phyloP scores from a whole-genome alignment of 2,888 invertebrate species.

The Pyrocoelia pectoralis region DNA sequence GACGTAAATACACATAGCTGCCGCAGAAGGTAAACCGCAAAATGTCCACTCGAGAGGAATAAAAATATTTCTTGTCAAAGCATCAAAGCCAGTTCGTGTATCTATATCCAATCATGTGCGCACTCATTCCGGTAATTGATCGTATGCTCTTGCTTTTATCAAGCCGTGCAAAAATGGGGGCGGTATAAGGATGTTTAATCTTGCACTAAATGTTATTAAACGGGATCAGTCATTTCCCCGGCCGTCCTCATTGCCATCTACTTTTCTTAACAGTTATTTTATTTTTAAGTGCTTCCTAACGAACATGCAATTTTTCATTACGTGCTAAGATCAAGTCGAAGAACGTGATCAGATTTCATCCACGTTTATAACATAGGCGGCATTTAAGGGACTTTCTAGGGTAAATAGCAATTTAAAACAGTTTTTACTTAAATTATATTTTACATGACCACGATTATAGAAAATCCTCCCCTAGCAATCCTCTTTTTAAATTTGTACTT shows the following conservation, averaged over 20 bases:
- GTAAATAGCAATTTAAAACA: constrained; percentile 15
- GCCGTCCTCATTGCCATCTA: constrained; percentile 43
- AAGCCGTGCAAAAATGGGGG: constrained; percentile 49
- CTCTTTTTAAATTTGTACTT: too few relatives aligned
- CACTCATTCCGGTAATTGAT: constrained; percentile 56
- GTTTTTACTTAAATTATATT: constrained; percentile 10
- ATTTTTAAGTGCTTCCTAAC: constrained; percentile 46
- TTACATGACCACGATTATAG: constrained; percentile 9
- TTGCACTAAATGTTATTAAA: constrained; percentile 56
- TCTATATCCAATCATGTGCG: constrained; percentile 52
- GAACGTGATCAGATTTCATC: constrained; percentile 62
- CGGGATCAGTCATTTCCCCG: constrained; percentile 33
- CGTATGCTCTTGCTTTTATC: constrained; percentile 49
- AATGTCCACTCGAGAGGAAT: constrained; percentile 54
- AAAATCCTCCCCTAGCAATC: too few relatives aligned
- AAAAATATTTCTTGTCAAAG: constrained; percentile 57
- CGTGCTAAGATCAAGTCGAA: constrained; percentile 71
- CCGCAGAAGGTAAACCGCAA: constrained; percentile 46
- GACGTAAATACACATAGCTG: constrained; percentile 55
- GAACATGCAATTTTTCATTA: constrained; percentile 71
- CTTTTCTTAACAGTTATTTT: constrained; percentile 49
- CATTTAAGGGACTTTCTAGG: constrained; percentile 27
- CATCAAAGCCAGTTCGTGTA: constrained; percentile 51
- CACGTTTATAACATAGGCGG: constrained; percentile 40
- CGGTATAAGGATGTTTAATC: constrained; percentile 53